phyloP scores from a whole-genome alignment of 2,888 invertebrate genomes.

The Schizotus pectinicornis region DNA sequence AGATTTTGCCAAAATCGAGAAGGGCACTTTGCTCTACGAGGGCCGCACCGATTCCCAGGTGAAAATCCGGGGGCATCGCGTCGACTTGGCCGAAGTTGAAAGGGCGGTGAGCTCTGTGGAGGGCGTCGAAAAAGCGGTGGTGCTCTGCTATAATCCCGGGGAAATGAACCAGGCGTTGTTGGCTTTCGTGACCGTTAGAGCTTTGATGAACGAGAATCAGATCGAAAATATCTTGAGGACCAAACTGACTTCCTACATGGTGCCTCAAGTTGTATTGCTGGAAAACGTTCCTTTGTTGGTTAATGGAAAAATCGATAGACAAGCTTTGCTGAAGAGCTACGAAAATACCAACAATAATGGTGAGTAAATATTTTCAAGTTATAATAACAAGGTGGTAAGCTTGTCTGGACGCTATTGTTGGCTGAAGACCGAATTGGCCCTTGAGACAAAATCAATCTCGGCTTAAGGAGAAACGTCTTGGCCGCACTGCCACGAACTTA shows the following conservation, averaged over 20 bases:
- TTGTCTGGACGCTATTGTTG: too few relatives aligned
- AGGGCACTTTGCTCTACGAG: conserved; percentile 72
- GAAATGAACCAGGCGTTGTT: conserved; percentile 74
- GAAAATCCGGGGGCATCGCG: conserved; percentile 85
- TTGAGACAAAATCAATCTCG: too few relatives aligned
- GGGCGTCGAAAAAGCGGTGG: conserved; percentile 76
- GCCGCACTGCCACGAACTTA: background rate
- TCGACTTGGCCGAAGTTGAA: conserved; percentile 86
- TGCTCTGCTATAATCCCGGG: conserved; percentile 80
- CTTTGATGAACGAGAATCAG: conserved; percentile 62
- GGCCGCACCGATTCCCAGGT: conserved; percentile 85
- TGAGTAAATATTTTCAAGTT: conserved; percentile 48
- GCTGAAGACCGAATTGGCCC: too few relatives aligned
- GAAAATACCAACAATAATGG: conserved; percentile 74
- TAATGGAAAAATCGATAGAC: conserved; percentile 88
- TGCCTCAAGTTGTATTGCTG: conserved; percentile 77
- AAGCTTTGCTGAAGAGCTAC: conserved; percentile 75
- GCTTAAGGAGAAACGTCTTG: background rate
- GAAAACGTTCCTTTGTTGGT: conserved; percentile 80
- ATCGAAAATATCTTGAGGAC: conserved; percentile 70
- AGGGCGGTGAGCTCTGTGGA: conserved; percentile 69
- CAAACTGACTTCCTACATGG: conserved; percentile 77
- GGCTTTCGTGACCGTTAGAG: conserved; percentile 66
- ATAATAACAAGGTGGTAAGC: background rate
- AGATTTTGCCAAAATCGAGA: conserved; percentile 77